Conservation (phyloP, 2,888 invertebrate genomes). For the Drosophila formosana region DNA sequence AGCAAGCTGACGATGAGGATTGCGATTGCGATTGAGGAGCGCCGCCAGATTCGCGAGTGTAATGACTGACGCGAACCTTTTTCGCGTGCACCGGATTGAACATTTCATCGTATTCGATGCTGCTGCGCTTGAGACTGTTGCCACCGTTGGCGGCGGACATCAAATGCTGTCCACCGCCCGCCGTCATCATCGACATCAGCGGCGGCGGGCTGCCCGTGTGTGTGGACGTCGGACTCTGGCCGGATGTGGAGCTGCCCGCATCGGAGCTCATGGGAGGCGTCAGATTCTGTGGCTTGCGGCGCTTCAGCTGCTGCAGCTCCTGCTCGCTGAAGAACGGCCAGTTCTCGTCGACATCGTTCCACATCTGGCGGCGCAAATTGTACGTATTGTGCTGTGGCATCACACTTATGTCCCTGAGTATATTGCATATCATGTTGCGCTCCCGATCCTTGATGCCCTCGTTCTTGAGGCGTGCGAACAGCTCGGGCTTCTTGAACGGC, state of each 20-base stretch:
- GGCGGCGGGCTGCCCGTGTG: conserved; percentile 91
- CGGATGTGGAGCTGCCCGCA: conserved; percentile 90
- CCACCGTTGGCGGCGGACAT: conserved; percentile 11
- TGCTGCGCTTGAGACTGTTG: conserved; percentile 86
- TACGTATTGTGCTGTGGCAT: conserved; percentile 94
- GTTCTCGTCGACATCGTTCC: conserved; percentile 96
- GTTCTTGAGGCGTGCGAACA: conserved; percentile 92
- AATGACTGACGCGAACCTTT: conserved; percentile 95
- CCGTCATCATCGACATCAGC: conserved; percentile 59
- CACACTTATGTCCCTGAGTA: conserved; percentile 92
- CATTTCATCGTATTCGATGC: conserved; percentile 87
- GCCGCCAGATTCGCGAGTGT: conserved; percentile 86
- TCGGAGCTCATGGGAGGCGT: conserved; percentile 95
- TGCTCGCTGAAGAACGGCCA: conserved; percentile 98
- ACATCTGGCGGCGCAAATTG: conserved; percentile 93
- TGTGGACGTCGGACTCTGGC: conserved; percentile 92
- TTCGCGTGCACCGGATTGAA: conserved; percentile 86
- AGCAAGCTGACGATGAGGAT: conserved; percentile 6
- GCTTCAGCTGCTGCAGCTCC: conserved; percentile 94
- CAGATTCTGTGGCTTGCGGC: conserved; percentile 95
- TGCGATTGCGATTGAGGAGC: conserved; percentile 21
- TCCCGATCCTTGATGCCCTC: conserved; percentile 96
- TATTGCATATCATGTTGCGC: conserved; percentile 90
- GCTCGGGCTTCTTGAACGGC: conserved; percentile 97
- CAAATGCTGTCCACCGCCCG: neutral